Evolutionary conservation across 2,888 invertebrate genomes (phyloP).

Genomic region (Nomada ruficornis): DNA sequence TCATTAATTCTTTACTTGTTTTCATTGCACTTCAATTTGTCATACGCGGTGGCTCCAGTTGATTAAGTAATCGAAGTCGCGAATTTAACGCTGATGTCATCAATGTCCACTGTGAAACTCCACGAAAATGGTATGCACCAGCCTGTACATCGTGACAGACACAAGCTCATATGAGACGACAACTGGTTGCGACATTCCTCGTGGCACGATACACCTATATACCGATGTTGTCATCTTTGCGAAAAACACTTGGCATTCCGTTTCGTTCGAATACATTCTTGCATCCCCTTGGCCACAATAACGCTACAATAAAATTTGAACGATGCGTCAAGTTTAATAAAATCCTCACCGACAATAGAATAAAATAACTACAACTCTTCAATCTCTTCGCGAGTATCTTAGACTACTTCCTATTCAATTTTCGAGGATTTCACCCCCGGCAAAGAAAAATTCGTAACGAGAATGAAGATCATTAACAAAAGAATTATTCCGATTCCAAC

Average conservation of each 20-base stretch:
- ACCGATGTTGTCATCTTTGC: slow-evolving; percentile 44
- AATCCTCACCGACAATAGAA: no score
- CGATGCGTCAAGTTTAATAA: no score
- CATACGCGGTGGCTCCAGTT: background rate
- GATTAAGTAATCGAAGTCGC: slow-evolving; percentile 1
- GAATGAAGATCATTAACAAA: slow-evolving; percentile 1
- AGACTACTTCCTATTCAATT: background rate
- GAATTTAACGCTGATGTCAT: slow-evolving; percentile 34
- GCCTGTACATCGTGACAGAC: background rate
- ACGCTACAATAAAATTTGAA: background rate
- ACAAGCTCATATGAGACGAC: slow-evolving; percentile 12
- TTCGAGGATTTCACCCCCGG: background rate
- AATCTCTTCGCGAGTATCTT: background rate
- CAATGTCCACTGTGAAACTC: slow-evolving; percentile 1
- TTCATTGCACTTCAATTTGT: background rate
- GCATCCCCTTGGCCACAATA: slow-evolving; percentile 8
- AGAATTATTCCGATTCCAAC: slow-evolving; percentile 36
- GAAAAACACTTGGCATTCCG: slow-evolving; percentile 41
- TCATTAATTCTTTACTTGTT: background rate
- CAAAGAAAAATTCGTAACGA: no score
- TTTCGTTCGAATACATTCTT: slow-evolving; percentile 10
- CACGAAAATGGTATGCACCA: slow-evolving; percentile 26
- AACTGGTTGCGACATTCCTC: slow-evolving; percentile 32
- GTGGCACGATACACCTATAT: background rate
- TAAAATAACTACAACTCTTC: no score